Conservation (phyloP, 2,113 vertebrate species). For the Channa argus region DNA sequence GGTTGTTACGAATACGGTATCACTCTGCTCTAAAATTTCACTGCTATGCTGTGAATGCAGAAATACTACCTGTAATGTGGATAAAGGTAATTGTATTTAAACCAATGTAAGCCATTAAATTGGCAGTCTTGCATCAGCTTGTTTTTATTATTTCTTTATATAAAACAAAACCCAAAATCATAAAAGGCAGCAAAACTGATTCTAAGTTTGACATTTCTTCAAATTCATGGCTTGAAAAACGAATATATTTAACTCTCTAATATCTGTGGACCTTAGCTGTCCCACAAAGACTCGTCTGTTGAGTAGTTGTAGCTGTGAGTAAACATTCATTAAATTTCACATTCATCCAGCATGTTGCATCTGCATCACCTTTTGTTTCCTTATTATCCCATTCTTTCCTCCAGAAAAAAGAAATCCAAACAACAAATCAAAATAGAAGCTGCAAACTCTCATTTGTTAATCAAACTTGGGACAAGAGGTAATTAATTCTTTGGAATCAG, state of each 20-base stretch:
- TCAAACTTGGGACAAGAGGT: conserved; percentile 84
- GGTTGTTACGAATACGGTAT: no score
- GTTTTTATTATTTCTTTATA: no score
- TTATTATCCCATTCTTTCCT: conserved; percentile 55
- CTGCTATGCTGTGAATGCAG: no score
- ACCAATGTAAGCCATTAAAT: background rate
- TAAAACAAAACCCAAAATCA: background rate
- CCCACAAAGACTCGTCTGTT: conserved; percentile 15
- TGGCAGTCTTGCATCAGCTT: no score
- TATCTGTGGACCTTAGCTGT: background rate
- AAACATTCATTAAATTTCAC: conserved; percentile 51
- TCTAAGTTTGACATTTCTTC: background rate
- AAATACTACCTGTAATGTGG: no score
- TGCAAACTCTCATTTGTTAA: conserved; percentile 83
- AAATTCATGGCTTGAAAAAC: background rate
- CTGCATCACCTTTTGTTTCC: conserved; percentile 64
- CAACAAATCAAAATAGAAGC: conserved; percentile 73
- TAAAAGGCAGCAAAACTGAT: background rate
- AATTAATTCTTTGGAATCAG: conserved; percentile 86
- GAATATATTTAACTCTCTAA: background rate
- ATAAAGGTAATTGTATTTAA: background rate
- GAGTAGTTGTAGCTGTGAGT: conserved; percentile 21
- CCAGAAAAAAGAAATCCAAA: conserved; percentile 50
- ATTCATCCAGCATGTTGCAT: conserved; percentile 33
- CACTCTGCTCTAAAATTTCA: no score